Evolutionary conservation across 2,113 vertebrate species (phyloP).

Genomic region (Trachemys scripta): DNA sequence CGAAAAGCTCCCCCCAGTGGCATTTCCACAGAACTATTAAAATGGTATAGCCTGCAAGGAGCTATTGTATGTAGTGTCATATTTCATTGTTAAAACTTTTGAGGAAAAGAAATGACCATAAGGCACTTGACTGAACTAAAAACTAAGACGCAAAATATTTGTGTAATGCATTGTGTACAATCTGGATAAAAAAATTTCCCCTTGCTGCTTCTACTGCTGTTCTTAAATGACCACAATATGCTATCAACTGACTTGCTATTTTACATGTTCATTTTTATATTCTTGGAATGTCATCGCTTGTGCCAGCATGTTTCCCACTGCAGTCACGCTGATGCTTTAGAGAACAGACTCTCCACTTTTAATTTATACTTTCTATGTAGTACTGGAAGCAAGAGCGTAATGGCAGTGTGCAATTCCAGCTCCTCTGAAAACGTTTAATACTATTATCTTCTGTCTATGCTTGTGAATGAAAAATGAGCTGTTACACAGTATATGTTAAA

Average conservation of each 20-base stretch:
- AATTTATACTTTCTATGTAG: not conserved
- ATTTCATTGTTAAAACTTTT: not conserved
- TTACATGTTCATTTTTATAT: not conserved
- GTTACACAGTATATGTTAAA: not conserved
- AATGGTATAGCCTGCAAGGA: not conserved
- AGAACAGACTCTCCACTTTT: conserved; percentile 7
- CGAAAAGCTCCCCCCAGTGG: not conserved
- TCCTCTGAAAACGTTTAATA: not conserved
- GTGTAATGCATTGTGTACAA: conserved; percentile 66
- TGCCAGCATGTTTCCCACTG: conserved; percentile 52
- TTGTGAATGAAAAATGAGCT: rapidly evolving
- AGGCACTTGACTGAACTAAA: not conserved
- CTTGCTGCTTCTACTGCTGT: conserved; percentile 40
- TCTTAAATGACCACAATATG: not conserved
- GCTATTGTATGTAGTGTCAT: not conserved
- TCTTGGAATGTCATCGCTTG: conserved; percentile 40
- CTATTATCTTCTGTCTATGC: not conserved
- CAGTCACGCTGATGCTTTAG: not conserved
- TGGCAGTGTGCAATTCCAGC: not conserved
- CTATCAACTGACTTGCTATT: not conserved
- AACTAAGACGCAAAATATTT: not conserved
- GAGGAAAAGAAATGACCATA: not conserved
- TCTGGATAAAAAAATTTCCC: not conserved
- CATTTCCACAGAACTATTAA: not conserved
- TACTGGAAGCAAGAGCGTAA: not conserved